Base-by-base conservation (phyloP, 2,888 invertebrate species). In the Thereva unica region DNA sequence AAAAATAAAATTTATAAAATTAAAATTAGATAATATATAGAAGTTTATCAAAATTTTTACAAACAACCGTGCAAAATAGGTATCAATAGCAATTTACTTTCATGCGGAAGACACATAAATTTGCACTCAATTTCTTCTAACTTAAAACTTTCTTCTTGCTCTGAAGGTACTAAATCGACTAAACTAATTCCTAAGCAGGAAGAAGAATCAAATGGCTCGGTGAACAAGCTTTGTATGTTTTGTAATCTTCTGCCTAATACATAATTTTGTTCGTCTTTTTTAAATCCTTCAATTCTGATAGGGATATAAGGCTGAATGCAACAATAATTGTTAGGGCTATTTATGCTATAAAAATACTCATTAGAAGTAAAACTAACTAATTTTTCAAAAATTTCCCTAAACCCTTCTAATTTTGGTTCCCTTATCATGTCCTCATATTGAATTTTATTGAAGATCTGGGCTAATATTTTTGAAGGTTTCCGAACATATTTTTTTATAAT, bases 1-100 rank as follows among this genome's bases (percentile, higher is more conserved):
- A 42, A 45, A 45, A 45, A 9, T 45, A 45, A 45, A 45, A 45
- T 45, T 41, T 41, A 41, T 7, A 41, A 45, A 45, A 45, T 4
- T 9, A 45, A 45, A 45, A 7, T 8, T 7, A n/a, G n/a, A n/a
- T n/a, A 41, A 41, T 8, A 7, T 7, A 7, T 7, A 41, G 8
- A 41, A 41, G 8, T 45, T 45, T 45, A 45, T 45, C 45, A 10
- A 50, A 50, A n/a, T n/a, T n/a, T n/a, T 50, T 42, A 56, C 41
- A 12, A 41, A 42, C 42, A 56, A 56, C 41, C 42, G 23, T 57
- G 57, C 35, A 57, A 44, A 34, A 57, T 42, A 34, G 57, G 44
- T 7, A 57, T 8, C 42, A 57, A 57, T 44, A 57, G 42, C 44
- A 57, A 57, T 57, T 57, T 42, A 12, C 44, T 45, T 57, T 57